Percentiles rank a stretch among this genome's conserved stretches.
phyloP scores from a whole-genome alignment of 2,113 vertebrate species.

The Lamprotornis superbus region DNA sequence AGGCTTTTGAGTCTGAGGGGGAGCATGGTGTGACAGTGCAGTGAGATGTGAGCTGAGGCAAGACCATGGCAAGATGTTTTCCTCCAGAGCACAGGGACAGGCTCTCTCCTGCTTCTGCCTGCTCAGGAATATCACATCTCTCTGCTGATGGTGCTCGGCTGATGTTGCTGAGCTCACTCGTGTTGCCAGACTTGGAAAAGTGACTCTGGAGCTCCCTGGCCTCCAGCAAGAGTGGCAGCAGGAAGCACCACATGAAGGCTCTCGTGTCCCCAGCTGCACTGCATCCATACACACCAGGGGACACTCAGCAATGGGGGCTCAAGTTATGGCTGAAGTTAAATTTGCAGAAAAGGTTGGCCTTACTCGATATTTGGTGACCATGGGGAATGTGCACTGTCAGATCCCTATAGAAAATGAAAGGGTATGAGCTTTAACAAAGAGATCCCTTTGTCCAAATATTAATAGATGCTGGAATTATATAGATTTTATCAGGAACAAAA shows the following conservation, averaged over 20 bases:
- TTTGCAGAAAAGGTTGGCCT: neutral
- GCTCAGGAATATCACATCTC: neutral
- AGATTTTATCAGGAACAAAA: neutral
- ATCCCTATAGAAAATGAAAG: neutral
- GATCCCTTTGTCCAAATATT: neutral
- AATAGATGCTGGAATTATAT: neutral
- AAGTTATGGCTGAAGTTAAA: neutral
- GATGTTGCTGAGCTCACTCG: accelerated
- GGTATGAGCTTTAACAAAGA: neutral
- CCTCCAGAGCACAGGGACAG: accelerated
- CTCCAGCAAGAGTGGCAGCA: neutral
- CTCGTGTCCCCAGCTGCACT: accelerated
- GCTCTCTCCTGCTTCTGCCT: neutral
- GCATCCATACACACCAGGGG: accelerated
- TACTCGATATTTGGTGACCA: neutral
- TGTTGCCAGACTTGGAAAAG: neutral
- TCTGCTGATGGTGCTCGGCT: accelerated
- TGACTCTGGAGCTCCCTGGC: neutral
- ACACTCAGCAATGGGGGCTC: accelerated
- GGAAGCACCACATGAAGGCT: neutral
- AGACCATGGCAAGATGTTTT: accelerated
- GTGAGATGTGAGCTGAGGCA: accelerated
- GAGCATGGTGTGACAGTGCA: neutral
- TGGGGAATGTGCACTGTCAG: accelerated
- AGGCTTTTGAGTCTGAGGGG: accelerated